These are phyloP conservation scores for Dolichoris vasculosae DNA, from an alignment of 1,140 invertebrate species.

Conservation along the genomic window DNA sequence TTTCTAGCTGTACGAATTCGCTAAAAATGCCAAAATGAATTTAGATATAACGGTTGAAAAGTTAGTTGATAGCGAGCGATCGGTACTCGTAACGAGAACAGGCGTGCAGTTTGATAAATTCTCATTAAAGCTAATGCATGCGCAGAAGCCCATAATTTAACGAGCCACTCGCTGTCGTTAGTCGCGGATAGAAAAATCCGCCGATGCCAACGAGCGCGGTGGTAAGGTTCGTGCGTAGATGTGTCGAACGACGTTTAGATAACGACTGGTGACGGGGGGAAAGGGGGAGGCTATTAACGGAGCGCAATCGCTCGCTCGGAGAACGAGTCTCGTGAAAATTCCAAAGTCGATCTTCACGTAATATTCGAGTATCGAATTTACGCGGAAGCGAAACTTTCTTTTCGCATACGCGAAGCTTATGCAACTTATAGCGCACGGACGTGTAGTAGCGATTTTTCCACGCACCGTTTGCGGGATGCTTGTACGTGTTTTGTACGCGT, in stretches of 20 bases:
- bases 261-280: neutral
- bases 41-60: neutral
- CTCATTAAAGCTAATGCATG: neutral
- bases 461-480: neutral
- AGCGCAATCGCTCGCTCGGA: conserved; percentile 22
- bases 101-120: neutral
- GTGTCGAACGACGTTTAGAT: too few species aligned
- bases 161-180: neutral
- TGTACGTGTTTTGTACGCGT: neutral
- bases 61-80: neutral
- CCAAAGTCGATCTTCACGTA: conserved; percentile 53
- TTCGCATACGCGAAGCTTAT: conserved; percentile 32
- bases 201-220: too few species aligned
- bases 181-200: too few species aligned
- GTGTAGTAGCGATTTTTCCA: conserved; percentile 8
- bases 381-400: conserved; percentile 53
- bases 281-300: conserved; percentile 22
- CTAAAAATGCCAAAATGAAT: neutral
- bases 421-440: neutral
- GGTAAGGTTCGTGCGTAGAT: too few species aligned
- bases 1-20: neutral
- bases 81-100: neutral
- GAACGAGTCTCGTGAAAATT: conserved; percentile 49
- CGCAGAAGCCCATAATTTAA: conserved; percentile 1
- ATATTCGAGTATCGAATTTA: conserved; percentile 52